phyloP scores from a whole-genome alignment of 2,888 invertebrate genomes.

The Lymantria monacha region DNA sequence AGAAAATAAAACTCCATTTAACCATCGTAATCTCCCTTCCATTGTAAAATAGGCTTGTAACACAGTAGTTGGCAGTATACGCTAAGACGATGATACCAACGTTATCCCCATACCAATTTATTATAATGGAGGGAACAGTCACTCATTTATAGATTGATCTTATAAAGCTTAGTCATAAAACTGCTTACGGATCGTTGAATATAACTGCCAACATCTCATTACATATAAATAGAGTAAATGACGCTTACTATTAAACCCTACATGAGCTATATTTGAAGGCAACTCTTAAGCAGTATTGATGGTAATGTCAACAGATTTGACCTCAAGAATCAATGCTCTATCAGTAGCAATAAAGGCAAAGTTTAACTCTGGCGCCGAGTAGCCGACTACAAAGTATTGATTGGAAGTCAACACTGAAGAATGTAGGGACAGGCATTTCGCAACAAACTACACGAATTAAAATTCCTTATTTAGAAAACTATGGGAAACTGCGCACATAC shows the following conservation, averaged over 20 bases:
- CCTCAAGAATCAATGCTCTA: slow-evolving; percentile 72
- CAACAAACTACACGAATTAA: slow-evolving; percentile 1
- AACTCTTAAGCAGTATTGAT: slow-evolving; percentile 66
- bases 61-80: no score
- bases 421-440: not conserved
- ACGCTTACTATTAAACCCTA: slow-evolving; percentile 28
- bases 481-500: not conserved
- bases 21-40: no score
- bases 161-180: no score
- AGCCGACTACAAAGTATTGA: slow-evolving; percentile 24
- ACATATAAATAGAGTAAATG: not conserved
- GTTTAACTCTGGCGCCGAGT: slow-evolving; percentile 35
- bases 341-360: slow-evolving; percentile 56
- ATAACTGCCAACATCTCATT: no score
- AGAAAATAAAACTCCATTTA: no score
- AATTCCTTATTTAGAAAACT: not conserved
- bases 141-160: no score
- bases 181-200: no score
- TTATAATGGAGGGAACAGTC: no score
- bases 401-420: slow-evolving; percentile 2
- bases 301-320: slow-evolving; percentile 72
- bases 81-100: no score
- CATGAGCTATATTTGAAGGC: slow-evolving; percentile 42
- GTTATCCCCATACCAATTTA: no score
- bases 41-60: no score